Base-by-base conservation (phyloP, 2,888 invertebrate genomes). In the Hirtodrosophila cameraria region DNA sequence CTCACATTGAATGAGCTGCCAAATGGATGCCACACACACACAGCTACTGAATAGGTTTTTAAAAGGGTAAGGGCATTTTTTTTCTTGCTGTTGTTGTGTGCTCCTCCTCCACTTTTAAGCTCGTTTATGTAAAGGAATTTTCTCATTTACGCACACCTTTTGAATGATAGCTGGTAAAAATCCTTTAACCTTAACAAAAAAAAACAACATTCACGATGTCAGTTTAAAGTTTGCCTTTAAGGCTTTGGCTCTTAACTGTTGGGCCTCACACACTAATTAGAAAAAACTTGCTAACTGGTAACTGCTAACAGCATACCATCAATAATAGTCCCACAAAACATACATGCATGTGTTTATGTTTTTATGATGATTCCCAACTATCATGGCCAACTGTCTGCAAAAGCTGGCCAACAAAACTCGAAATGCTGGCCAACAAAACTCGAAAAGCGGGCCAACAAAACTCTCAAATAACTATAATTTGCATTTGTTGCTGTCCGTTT, bases 61-160 rank as follows among this genome's bases (percentile, higher is more conserved):
- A n/a, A n/a, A 6, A 20, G 23, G 23, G 23, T 4, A 23, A 1
- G 23, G 6, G 23, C 38, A 4, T 25, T 16, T 38, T 6, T 36
- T 36, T 36, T 27, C n/a, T 45, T 49, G 3, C 2, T n/a, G 12
- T n/a, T 42, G n/a, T n/a, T n/a, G n/a, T n/a, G n/a, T n/a, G n/a
- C n/a, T n/a, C n/a, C n/a, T n/a, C n/a, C n/a, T n/a, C n/a, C n/a
- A 15, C 16, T 28, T 23, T 30, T n/a, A n/a, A n/a, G n/a, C n/a
- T n/a, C n/a, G n/a, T 33, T 41, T 31, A 35, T 12, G 27, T 45
- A 53, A 57, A 69, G 64, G 72, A 75, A 72, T 72, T 71, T 57
- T 74, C 59, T 60, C 72, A 72, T 74, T 72, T 74, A 54, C 64
- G 70, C 69, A 75, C 70, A 75, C 70, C 55, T 63, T 71, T 73